Evolutionary conservation across 2,113 vertebrate species (phyloP), one percentile per base, ranked within the genome.

Genomic region (Amia ocellicauda): DNA sequence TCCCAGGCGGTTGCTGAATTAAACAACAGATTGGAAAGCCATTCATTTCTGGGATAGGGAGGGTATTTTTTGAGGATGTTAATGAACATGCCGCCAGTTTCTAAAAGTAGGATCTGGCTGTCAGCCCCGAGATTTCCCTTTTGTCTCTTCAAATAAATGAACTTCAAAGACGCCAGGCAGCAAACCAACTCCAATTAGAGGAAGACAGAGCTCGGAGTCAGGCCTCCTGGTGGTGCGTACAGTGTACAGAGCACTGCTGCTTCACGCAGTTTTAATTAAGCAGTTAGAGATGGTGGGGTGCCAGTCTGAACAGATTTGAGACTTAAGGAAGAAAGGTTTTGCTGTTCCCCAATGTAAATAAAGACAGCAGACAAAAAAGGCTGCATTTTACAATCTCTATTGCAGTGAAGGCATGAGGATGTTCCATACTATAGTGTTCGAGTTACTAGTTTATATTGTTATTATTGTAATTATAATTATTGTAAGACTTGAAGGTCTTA

Each of bases 221-320:
- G n/a, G 13, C 45, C 45, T 47, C 45, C 45, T 47, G 4, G 4
- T 47, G n/a, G 45, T n/a, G 45, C 4, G 45, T 17, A 47, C 2
- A 47, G 16, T 47, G 45, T 49, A 27, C 9, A 3, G 8, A 43
- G 19, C 10, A 24, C 53, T 4, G 2, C 73, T 75, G 75, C 80
- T 82, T 83, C 80, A 79, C 75, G 77, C 80, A 69, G 69, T 83
- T 78, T 86, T 84, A 83, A 84, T 83, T 80, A 83, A 85, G 82
- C 72, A 74, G 74, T 75, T 70, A 71, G 73, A 74, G 69, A 65
- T 69, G 71, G 85, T 83, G 78, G 75, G 76, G 70, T 77, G 69
- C 74, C 80, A 81, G 82, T 77, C 83, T 81, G 79, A n/a, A n/a
- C 1, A 36, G 31, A 36, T 36, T 7, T 36, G 31, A 36, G 31